phyloP scores from a whole-genome alignment of 2,113 vertebrate genomes.

The Muntiacus reevesi region DNA sequence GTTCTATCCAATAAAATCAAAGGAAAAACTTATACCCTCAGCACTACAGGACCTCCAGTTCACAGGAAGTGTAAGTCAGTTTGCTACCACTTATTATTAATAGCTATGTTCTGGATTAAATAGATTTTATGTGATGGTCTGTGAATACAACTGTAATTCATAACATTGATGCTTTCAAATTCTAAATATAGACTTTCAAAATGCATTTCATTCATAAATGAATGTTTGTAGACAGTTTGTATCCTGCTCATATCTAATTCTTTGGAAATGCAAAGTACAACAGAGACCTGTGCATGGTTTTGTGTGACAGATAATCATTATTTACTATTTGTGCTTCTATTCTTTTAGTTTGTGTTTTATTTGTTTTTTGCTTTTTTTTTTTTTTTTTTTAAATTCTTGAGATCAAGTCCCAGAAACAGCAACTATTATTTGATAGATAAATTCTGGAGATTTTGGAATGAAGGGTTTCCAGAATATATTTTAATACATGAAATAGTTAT shows the following conservation, averaged over 20 bases:
- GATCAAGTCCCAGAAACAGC: neutral
- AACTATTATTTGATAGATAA: neutral
- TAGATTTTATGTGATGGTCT: neutral
- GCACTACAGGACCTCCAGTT: neutral
- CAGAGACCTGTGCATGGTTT: neutral
- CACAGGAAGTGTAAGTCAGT: neutral
- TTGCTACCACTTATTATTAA: neutral
- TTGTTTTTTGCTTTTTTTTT: neutral
- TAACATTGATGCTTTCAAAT: neutral
- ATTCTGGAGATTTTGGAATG: neutral
- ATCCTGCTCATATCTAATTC: neutral
- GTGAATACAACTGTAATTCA: neutral
- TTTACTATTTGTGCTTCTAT: neutral
- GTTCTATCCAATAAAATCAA: neutral
- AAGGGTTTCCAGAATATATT: neutral
- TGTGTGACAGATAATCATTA: neutral
- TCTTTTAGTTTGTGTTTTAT: neutral
- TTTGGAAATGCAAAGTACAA: neutral
- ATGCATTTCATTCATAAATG: neutral
- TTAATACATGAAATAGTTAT: neutral
- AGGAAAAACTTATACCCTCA: neutral
- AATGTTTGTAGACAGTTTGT: neutral
- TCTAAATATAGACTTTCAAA: neutral
- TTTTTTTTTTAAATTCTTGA: neutral
- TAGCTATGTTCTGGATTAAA: neutral